A percentile compares a stretch with the other conserved stretches of the same genome.
Conservation (phyloP, 2,797 vertebrate genomes). For the Cetoscarus ocellatus region DNA sequence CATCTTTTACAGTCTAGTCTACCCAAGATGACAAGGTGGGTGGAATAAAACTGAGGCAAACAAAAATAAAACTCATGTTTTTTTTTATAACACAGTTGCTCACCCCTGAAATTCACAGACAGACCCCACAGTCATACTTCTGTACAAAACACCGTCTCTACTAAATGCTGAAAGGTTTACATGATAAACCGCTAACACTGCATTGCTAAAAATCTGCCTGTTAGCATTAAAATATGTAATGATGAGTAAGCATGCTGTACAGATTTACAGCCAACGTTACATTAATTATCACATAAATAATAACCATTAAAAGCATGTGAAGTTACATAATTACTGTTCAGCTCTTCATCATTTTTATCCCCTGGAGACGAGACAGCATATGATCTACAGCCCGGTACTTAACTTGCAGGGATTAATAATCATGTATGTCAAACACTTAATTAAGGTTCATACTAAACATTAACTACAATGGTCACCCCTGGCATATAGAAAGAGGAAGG, state of each 20-base stretch:
- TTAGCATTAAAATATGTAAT: neutral
- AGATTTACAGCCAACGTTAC: constrained; percentile 4
- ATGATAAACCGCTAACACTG: neutral
- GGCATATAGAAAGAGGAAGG: neutral
- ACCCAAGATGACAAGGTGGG: too few species aligned
- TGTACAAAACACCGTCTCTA: neutral
- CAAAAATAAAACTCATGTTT: too few species aligned
- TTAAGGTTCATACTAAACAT: constrained; percentile 3
- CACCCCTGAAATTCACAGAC: too few species aligned
- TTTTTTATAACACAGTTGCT: too few species aligned
- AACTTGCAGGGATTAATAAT: constrained; percentile 8
- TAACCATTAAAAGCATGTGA: neutral
- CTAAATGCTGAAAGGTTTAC: neutral
- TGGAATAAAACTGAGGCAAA: too few species aligned
- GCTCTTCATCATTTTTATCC: constrained; percentile 4
- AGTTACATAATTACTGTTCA: constrained; percentile 16
- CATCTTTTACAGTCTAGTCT: too few species aligned
- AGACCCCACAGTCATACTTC: too few species aligned
- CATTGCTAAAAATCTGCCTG: constrained; percentile 1
- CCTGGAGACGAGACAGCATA: neutral
- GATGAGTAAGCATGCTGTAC: neutral
- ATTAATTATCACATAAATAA: constrained; percentile 6
- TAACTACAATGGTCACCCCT: constrained; percentile 2
- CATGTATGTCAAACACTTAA: constrained; percentile 3
- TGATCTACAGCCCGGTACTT: constrained; percentile 1